Evolutionary conservation across 92 coral and sea anemone genomes (phyloP).

Genomic region (Heteractis magnifica): DNA sequence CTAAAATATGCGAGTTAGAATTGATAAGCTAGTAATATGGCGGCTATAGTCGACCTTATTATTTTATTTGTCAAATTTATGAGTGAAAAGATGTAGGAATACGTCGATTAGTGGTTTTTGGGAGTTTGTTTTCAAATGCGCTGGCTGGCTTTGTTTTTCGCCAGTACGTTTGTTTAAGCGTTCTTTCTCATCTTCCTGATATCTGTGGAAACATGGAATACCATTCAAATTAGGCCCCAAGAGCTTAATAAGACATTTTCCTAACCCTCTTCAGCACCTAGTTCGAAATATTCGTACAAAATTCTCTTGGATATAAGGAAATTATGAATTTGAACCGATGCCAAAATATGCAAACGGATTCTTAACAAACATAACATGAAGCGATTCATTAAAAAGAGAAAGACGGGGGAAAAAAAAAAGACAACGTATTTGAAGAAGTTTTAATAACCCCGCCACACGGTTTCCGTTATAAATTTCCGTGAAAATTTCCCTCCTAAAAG

Average conservation of each 20-base stretch:
- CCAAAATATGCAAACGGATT: too few relatives aligned
- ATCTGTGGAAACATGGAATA: conserved; percentile 15
- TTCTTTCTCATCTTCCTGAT: not conserved
- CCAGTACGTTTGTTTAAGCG: conserved; percentile 6
- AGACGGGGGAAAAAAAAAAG: too few relatives aligned
- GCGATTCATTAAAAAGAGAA: too few relatives aligned
- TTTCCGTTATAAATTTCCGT: too few relatives aligned
- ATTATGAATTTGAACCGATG: too few relatives aligned
- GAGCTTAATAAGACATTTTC: not conserved
- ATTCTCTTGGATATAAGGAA: too few relatives aligned
- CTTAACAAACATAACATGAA: too few relatives aligned
- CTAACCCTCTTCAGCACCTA: not conserved
- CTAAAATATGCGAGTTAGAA: not conserved
- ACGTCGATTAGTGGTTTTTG: not conserved
- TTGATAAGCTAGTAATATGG: too few relatives aligned
- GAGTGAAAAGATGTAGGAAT: not conserved
- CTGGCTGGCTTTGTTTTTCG: not conserved
- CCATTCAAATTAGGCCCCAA: not conserved
- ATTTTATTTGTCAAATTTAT: not conserved
- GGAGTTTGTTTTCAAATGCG: not conserved
- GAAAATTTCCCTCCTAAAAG: too few relatives aligned
- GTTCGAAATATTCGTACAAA: not conserved
- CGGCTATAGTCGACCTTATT: not conserved
- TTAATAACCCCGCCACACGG: too few relatives aligned
- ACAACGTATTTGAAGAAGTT: too few relatives aligned